Conservation (phyloP, 2,113 vertebrate genomes). For the Sitta europaea region DNA sequence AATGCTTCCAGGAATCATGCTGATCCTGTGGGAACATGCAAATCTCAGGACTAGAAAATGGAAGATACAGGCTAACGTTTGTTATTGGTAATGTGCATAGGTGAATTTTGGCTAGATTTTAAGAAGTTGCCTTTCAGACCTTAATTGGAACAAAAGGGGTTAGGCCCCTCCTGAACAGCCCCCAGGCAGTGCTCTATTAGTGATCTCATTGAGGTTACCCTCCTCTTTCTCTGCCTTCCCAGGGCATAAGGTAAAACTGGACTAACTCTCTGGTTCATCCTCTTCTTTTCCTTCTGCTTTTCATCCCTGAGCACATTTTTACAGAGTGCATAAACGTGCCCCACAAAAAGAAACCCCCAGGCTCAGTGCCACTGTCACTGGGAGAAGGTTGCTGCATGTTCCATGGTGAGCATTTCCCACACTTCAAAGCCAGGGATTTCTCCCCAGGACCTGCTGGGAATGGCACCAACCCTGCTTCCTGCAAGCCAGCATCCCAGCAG, state of each 20-base stretch:
- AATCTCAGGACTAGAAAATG: background rate
- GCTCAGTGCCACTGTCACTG: background rate
- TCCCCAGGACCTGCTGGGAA: background rate
- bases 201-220: background rate
- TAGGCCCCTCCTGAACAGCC: background rate
- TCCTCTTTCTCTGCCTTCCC: background rate
- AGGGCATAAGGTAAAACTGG: background rate
- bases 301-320: background rate
- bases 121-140: background rate
- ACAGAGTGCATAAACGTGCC: background rate
- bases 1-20: background rate
- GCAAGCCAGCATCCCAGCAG: background rate
- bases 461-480: background rate
- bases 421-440: background rate
- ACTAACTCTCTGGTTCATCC: background rate
- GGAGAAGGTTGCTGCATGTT: background rate
- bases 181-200: rapidly evolving
- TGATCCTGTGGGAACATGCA: background rate
- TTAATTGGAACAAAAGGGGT: background rate
- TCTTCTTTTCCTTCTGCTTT: background rate
- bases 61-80: background rate
- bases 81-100: background rate
- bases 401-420: background rate
- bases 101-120: background rate
- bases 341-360: background rate